Percentiles rank a stretch among this genome's conserved stretches.
Conservation (phyloP, 2,113 vertebrate species). For the Choloepus hoffmanni region DNA sequence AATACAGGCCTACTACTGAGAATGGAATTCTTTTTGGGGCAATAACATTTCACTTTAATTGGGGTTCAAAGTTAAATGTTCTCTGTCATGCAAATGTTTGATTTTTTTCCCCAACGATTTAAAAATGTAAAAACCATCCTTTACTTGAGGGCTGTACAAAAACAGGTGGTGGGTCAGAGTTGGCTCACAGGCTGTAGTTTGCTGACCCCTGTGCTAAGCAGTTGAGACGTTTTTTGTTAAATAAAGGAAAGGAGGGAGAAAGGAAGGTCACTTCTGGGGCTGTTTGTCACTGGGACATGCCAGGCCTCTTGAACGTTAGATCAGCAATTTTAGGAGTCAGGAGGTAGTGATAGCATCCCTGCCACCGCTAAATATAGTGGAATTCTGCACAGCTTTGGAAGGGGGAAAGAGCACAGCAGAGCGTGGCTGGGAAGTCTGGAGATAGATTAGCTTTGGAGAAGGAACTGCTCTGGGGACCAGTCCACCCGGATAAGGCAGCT, state of each 20-base stretch:
- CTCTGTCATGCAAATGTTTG: background rate
- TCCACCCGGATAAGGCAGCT: background rate
- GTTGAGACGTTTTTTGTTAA: background rate
- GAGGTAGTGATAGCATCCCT: rapidly evolving
- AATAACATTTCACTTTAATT: background rate
- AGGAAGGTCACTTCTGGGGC: background rate
- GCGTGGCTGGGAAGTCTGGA: background rate
- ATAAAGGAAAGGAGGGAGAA: background rate
- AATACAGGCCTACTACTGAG: background rate
- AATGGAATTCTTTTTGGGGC: background rate
- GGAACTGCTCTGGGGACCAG: background rate
- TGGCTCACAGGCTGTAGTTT: background rate
- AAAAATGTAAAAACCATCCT: background rate
- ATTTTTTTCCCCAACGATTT: background rate
- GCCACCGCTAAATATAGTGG: background rate
- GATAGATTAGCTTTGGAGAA: background rate
- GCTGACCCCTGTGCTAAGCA: background rate
- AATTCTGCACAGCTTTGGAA: background rate
- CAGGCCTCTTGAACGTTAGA: background rate
- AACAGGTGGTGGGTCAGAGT: background rate
- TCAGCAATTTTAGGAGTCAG: background rate
- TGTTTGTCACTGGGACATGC: no score
- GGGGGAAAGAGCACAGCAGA: background rate
- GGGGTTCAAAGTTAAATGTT: background rate
- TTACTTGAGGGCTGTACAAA: background rate